Percentiles rank a stretch among this genome's conserved stretches.
Evolutionary conservation across 1,140 invertebrate genomes (phyloP).

Genomic region (Caenorhabditis brenneri): DNA sequence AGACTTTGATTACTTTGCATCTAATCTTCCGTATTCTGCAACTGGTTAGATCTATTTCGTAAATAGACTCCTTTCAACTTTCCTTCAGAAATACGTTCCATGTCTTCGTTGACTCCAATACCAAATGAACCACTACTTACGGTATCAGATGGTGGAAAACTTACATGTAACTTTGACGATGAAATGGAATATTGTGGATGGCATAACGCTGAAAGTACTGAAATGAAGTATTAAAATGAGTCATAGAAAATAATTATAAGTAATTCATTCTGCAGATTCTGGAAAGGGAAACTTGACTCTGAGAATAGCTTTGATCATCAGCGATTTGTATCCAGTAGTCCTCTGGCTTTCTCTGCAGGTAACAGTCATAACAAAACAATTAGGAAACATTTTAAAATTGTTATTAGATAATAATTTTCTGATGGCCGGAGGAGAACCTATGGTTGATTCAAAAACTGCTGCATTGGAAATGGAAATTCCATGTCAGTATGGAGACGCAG

Average conservation of each 20-base stretch:
- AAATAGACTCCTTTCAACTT: neutral
- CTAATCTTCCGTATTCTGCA: conserved; percentile 10
- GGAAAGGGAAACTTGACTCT: conserved; percentile 13
- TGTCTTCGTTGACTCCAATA: neutral
- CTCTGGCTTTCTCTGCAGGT: neutral
- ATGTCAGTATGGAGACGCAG: conserved; percentile 41
- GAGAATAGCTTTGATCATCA: neutral
- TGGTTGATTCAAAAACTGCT: neutral
- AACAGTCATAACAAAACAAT: too few relatives aligned
- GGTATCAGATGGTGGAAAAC: conserved; percentile 39
- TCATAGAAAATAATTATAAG: neutral
- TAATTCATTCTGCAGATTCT: neutral
- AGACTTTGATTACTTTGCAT: conserved; percentile 5
- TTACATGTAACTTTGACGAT: conserved; percentile 51
- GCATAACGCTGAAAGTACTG: conserved; percentile 21
- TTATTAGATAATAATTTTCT: conserved; percentile 9
- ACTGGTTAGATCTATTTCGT: neutral
- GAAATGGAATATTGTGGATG: conserved; percentile 50
- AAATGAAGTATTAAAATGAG: neutral
- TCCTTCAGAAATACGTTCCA: neutral
- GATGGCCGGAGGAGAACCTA: conserved; percentile 30
- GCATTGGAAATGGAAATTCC: conserved; percentile 40
- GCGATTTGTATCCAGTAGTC: neutral
- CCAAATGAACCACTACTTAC: neutral
- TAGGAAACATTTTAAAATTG: neutral